A percentile compares a stretch with the other conserved stretches of the same genome.
These are phyloP conservation scores for Bombus soroeensis DNA, from an alignment of 1,140 invertebrate genomes.

Conservation along the genomic window DNA sequence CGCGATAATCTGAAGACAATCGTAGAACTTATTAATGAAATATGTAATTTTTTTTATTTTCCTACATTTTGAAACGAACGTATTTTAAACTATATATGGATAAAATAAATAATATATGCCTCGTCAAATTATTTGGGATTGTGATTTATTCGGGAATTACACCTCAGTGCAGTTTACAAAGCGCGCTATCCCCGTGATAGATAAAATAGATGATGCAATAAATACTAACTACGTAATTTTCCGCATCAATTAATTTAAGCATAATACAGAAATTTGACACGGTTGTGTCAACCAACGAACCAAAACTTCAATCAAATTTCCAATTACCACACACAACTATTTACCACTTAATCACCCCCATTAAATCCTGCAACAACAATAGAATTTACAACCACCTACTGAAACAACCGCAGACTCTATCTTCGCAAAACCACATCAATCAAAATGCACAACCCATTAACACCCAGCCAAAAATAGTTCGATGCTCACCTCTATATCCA, in stretches of 20 bases:
- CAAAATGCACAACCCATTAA: neutral
- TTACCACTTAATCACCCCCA: neutral
- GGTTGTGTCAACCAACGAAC: neutral
- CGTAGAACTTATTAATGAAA: neutral
- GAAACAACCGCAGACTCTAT: neutral
- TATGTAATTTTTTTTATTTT: neutral
- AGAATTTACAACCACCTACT: neutral
- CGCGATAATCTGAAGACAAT: too few species aligned
- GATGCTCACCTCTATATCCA: neutral
- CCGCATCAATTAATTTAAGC: neutral
- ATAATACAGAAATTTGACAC: too few species aligned
- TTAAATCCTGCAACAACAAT: neutral
- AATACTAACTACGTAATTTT: neutral
- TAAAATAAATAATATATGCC: too few species aligned
- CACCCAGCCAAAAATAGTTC: neutral
- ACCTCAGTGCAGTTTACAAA: neutral
- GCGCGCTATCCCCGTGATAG: neutral
- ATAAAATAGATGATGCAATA: neutral
- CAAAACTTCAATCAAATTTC: conserved; percentile 1
- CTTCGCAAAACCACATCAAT: conserved; percentile 10
- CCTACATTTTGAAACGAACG: neutral
- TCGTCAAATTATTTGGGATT: neutral
- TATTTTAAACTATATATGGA: too few species aligned
- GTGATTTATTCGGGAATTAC: neutral
- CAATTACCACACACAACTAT: conserved; percentile 6